Base-by-base conservation (phyloP, 2,888 invertebrate species). In the Subacronicta megacephala region DNA sequence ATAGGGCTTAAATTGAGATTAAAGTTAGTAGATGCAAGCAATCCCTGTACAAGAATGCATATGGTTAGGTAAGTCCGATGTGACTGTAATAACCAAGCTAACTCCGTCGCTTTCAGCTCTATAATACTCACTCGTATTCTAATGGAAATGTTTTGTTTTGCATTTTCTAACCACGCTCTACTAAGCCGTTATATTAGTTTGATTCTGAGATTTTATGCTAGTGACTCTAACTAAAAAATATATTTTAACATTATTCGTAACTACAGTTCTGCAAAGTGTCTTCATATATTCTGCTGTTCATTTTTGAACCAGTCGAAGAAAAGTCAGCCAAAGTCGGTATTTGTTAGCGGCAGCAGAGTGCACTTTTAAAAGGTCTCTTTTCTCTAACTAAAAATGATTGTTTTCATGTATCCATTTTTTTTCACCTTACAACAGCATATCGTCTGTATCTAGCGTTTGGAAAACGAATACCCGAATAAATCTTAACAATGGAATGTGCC, bases 81-180 rank as follows among this genome's bases (percentile, higher is more conserved):
- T 42, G 46, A 63, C 53, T 36, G 47, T 59, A 51, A 56, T 62
- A 35, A 38, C 26, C 44, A 13, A 41, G 38, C 49, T 26, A 72
- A 72, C 62, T 72, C 72, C 37, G 38, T 47, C 26, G 55, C 49
- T 53, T 40, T 31, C 49, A 38, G 45, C 47, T 33, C 45, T 57
- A 50, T 59, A 66, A 31, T 31, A 31, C 31, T 31, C n/a, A 31
- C n/a, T 31, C 63, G 73, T 62, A 74, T 75, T 77, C 75, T 73
- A 81, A 82, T 83, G 80, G 76, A 76, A 79, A 71, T 81, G 74
- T 72, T 75, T 77, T 67, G 82, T 79, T 78, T 58, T 72, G 67
- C 63, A 65, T 68, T 72, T 52, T 49, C 63, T 62, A 71, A 63
- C 60, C 51, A 51, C 12, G 29, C 17, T 46, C 42, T 46, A 59